Base-by-base conservation (phyloP, 1,140 invertebrate species). In the Pseudomyrmex pallidus region DNA sequence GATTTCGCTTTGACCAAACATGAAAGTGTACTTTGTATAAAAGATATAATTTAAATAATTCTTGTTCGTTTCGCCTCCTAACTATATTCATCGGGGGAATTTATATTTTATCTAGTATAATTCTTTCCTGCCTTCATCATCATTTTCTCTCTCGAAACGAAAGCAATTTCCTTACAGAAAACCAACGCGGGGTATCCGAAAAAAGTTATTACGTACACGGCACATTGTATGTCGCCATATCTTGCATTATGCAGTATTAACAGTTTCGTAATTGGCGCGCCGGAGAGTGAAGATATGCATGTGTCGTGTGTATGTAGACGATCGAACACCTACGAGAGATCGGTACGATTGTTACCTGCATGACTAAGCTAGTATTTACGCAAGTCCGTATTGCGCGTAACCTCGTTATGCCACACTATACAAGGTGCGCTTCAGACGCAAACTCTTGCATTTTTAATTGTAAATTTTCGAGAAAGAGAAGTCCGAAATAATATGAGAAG, bases 171-270 rank as follows among this genome's bases (percentile, higher is more conserved):
- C 44, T 72, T 59, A 35, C 44, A 9, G 54, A 59, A 46, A n/a
- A 44, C 8, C 12, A 48, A 54, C 35, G 13, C 7, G 44, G 5
- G 9, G 2, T 22, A n/a, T 56, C 48, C 48, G 25, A 68, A 57
- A 67, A 70, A 78, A 70, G 2, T n/a, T 20, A 72, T 72, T 59
- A 59, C 54, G 54, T 68, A 57, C 63, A 44, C 35, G 17, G 17
- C 50, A 57, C 63, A 17, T 50, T 63, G 57, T 72, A 7, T 59
- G 76, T 80, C 54, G 76, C 66, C 76, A 72, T 54, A 50, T 80
- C 66, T 80, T 80, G 76, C 76, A 80, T 80, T 80, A 80, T 80
- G 76, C 76, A 80, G 66, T 59, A 80, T 80, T 80, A 80, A 80
- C 76, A 80, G 76, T 80, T 80, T 80, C 76, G 54, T 56, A 80